Evolutionary conservation across 2,888 invertebrate species (phyloP).

Genomic region (Epirrhoe tristata): DNA sequence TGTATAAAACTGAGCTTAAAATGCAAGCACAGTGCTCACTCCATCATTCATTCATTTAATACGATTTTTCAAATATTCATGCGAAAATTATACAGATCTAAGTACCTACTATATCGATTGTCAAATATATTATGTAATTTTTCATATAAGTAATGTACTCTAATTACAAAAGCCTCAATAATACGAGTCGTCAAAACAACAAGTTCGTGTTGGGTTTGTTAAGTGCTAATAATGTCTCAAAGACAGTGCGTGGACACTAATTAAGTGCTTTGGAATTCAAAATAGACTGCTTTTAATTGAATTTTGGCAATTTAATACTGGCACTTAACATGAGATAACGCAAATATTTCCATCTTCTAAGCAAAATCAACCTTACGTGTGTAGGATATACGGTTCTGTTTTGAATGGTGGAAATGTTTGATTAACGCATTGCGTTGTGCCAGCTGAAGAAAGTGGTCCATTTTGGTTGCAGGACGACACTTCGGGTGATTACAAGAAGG

Average conservation of each 20-base stretch:
- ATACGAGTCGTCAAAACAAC: slow-evolving; percentile 2
- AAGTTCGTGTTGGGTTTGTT: slow-evolving; percentile 18
- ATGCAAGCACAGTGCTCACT: slow-evolving; percentile 33
- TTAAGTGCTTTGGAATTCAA: slow-evolving; percentile 23
- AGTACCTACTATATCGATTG: slow-evolving; percentile 6
- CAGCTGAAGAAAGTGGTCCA: slow-evolving; percentile 49
- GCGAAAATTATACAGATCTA: slow-evolving; percentile 69
- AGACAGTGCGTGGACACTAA: slow-evolving; percentile 24
- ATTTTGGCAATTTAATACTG: slow-evolving; percentile 19
- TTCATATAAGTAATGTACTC: background rate
- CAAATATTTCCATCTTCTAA: slow-evolving; percentile 12
- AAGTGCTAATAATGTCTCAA: slow-evolving; percentile 23
- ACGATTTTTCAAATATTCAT: slow-evolving; percentile 37
- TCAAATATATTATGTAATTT: background rate
- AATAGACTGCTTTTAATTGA: slow-evolving; percentile 32
- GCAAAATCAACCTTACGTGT: slow-evolving; percentile 1
- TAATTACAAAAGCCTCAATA: slow-evolving; percentile 13
- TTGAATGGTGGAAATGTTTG: slow-evolving; percentile 29
- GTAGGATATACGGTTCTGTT: background rate
- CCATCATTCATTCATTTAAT: slow-evolving; percentile 36
- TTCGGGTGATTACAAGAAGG: slow-evolving; percentile 96
- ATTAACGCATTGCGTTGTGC: slow-evolving; percentile 6
- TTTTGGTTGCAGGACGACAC: slow-evolving; percentile 94
- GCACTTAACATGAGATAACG: slow-evolving; percentile 10
- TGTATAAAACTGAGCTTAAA: slow-evolving; percentile 24